Conservation (phyloP, 1,140 invertebrate genomes). For the Carcinoscorpius rotundicauda region DNA sequence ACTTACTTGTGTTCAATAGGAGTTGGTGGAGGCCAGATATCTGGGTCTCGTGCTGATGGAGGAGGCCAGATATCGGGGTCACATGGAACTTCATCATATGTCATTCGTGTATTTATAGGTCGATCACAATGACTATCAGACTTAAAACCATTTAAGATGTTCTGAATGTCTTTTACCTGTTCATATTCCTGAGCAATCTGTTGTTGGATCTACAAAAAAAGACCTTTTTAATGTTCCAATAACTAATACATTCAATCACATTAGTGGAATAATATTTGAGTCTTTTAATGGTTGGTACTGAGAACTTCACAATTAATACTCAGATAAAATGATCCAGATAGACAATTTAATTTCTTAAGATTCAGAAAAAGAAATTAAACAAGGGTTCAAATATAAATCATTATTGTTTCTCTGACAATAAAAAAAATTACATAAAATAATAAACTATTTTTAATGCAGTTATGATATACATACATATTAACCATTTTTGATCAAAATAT, state of each 20-base stretch:
- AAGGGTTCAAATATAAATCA: too few relatives aligned
- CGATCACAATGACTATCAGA: slow-evolving; percentile 41
- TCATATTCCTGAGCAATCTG: slow-evolving; percentile 82
- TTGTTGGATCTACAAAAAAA: slow-evolving; percentile 58
- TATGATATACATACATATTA: too few relatives aligned
- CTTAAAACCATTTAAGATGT: slow-evolving; percentile 51
- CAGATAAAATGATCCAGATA: too few relatives aligned
- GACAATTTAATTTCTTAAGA: too few relatives aligned
- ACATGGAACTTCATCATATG: slow-evolving; percentile 8
- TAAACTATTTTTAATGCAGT: too few relatives aligned
- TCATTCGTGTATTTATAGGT: slow-evolving; percentile 23
- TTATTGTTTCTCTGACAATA: too few relatives aligned
- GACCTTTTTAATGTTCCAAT: background rate
- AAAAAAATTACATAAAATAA: too few relatives aligned
- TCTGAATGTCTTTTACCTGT: slow-evolving; percentile 68
- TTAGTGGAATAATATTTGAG: too few relatives aligned
- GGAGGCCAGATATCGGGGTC: slow-evolving; percentile 58
- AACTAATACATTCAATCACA: background rate
- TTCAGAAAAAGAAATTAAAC: too few relatives aligned
- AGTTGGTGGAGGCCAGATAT: slow-evolving; percentile 81
- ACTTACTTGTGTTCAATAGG: slow-evolving; percentile 55
- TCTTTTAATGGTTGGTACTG: too few relatives aligned
- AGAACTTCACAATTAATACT: too few relatives aligned
- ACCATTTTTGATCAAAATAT: too few relatives aligned
- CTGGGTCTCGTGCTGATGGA: slow-evolving; percentile 54